These are phyloP conservation scores for Agrenia bidenticulata DNA, from an alignment of 2,888 invertebrate genomes.

Conservation along the genomic window DNA sequence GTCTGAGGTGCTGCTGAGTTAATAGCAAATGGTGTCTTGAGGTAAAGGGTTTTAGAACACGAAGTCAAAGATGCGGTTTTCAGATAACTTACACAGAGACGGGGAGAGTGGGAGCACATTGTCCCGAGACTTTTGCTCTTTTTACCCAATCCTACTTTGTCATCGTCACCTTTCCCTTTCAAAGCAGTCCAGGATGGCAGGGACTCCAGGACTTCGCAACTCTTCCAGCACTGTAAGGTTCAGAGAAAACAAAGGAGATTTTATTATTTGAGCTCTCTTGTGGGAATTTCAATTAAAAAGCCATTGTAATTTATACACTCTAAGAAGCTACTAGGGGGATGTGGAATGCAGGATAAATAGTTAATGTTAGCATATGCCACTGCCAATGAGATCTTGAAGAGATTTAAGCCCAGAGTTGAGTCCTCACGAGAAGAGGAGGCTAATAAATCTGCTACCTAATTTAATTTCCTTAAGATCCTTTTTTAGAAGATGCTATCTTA, in stretches of 20 bases:
- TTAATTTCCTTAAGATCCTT: conserved; percentile 10
- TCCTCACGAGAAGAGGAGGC: background rate
- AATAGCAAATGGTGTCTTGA: too few species aligned
- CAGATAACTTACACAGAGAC: conserved; percentile 31
- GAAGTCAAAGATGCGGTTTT: conserved; percentile 13
- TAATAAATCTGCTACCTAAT: conserved; percentile 9
- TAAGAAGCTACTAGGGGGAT: too few species aligned
- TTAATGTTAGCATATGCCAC: too few species aligned
- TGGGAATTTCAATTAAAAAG: background rate
- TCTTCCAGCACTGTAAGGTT: conserved; percentile 72
- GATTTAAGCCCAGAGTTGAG: background rate
- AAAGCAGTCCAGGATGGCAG: background rate
- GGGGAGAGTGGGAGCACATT: conserved; percentile 24
- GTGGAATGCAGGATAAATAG: too few species aligned
- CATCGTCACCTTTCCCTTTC: conserved; percentile 9
- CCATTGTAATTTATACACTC: background rate
- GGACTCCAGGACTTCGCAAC: conserved; percentile 69
- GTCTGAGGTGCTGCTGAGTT: too few species aligned
- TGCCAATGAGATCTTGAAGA: too few species aligned
- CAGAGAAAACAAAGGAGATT: conserved; percentile 19
- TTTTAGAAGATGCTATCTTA: background rate
- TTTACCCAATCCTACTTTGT: conserved; percentile 8
- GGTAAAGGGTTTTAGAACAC: background rate
- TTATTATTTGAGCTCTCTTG: background rate
- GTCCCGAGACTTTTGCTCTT: conserved; percentile 17